phyloP scores from a whole-genome alignment of 2,888 invertebrate species.

The Pelosia muscerda region DNA sequence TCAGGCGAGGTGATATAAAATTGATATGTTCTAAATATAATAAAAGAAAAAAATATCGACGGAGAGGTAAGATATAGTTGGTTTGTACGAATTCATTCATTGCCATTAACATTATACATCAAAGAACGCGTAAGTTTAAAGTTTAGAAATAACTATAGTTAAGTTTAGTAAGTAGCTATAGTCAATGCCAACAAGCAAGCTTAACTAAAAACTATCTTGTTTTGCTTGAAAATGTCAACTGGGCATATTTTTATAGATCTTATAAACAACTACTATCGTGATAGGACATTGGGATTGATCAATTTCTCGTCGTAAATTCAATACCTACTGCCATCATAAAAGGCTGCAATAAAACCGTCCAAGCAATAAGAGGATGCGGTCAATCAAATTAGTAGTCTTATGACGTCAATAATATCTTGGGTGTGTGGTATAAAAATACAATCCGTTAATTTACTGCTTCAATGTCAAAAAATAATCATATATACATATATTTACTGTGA shows the following conservation, averaged over 20 bases:
- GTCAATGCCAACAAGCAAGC: not conserved
- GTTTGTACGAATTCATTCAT: too few relatives aligned
- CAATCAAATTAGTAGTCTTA: slow-evolving; percentile 23
- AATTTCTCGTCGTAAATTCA: slow-evolving; percentile 63
- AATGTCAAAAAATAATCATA: too few relatives aligned
- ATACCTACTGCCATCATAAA: slow-evolving; percentile 63
- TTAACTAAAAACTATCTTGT: not conserved
- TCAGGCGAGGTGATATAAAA: too few relatives aligned
- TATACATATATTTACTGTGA: too few relatives aligned
- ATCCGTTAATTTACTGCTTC: not conserved
- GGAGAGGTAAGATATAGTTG: too few relatives aligned
- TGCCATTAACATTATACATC: too few relatives aligned
- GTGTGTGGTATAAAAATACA: slow-evolving; percentile 11
- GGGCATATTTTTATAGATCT: not conserved
- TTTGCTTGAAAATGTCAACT: not conserved
- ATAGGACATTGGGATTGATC: slow-evolving; percentile 59
- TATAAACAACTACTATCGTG: slow-evolving; percentile 7
- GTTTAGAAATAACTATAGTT: too few relatives aligned
- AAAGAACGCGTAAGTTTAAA: too few relatives aligned
- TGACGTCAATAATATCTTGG: slow-evolving; percentile 12
- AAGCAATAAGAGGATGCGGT: slow-evolving; percentile 36
- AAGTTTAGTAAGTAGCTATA: too few relatives aligned
- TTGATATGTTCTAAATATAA: too few relatives aligned
- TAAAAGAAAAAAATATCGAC: too few relatives aligned
- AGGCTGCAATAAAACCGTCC: slow-evolving; percentile 56